Percentiles rank a stretch among this genome's conserved stretches.
These are phyloP conservation scores for Netelia melanura DNA, from an alignment of 2,888 invertebrate genomes.

Conservation along the genomic window DNA sequence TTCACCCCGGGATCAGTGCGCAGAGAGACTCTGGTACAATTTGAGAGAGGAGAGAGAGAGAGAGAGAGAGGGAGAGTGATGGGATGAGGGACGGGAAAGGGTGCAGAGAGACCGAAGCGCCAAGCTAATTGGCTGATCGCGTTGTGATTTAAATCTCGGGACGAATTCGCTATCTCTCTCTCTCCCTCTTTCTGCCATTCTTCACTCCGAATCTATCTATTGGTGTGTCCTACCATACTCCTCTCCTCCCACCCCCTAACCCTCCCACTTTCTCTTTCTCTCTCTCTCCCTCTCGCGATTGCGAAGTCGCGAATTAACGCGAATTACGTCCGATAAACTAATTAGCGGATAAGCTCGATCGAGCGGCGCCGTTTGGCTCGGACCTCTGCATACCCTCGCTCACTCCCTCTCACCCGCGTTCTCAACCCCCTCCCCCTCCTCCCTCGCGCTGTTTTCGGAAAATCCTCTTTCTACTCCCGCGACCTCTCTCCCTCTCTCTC, in stretches of 20 bases:
- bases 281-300: conserved; percentile 29
- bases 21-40: conserved; percentile 43
- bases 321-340: conserved; percentile 79
- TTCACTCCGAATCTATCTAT: conserved; percentile 52
- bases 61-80: background rate
- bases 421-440: background rate
- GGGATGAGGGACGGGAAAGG: conserved; percentile 1
- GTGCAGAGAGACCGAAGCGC: conserved; percentile 66
- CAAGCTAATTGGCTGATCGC: conserved; percentile 77
- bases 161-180: conserved; percentile 59
- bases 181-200: conserved; percentile 23
- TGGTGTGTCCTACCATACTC: conserved; percentile 30
- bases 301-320: conserved; percentile 76
- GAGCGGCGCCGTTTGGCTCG: conserved; percentile 51
- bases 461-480: conserved; percentile 32
- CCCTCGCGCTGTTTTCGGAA: conserved; percentile 9
- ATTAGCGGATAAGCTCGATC: conserved; percentile 78
- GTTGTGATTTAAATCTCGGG: conserved; percentile 78
- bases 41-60: conserved; percentile 15
- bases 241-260: conserved; percentile 16
- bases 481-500: conserved; percentile 9
- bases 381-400: conserved; percentile 4
- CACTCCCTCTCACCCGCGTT: background rate
- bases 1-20: conserved; percentile 44
- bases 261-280: conserved; percentile 1